Evolutionary conservation across 2,888 invertebrate species (phyloP).

Genomic region (Phaonia tiefii): DNA sequence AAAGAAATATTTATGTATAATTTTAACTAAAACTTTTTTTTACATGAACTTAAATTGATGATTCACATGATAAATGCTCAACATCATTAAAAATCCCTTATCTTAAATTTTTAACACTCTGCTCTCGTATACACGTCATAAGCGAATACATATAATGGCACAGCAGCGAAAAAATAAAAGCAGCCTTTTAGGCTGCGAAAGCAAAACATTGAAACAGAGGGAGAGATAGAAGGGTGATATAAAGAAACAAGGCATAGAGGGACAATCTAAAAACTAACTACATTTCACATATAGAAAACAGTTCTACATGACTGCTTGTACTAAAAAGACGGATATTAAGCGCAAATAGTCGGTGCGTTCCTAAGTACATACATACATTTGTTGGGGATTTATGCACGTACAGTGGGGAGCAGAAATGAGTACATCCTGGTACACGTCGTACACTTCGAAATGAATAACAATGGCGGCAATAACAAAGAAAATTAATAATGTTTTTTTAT

Average conservation of each 20-base stretch:
- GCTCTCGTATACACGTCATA: conserved; percentile 1
- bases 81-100: too few relatives aligned
- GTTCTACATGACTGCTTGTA: conserved; percentile 36
- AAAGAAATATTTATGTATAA: too few relatives aligned
- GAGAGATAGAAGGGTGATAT: neutral
- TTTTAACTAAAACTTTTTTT: too few relatives aligned
- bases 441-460: neutral
- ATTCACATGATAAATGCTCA: too few relatives aligned
- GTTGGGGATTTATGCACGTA: neutral
- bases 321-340: conserved; percentile 43
- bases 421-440: neutral
- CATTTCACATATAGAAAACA: conserved; percentile 24
- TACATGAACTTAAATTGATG: too few relatives aligned
- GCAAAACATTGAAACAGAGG: neutral
- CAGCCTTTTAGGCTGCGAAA: neutral
- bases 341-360: conserved; percentile 23
- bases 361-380: neutral
- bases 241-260: neutral
- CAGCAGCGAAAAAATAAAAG: conserved; percentile 2
- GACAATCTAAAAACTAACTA: neutral
- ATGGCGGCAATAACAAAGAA: neutral
- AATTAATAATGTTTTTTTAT: too few relatives aligned
- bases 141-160: neutral
- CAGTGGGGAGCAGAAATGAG: neutral
- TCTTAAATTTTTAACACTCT: neutral